Conservation (phyloP, 2,888 invertebrate species). For the Iselma pallidipennis region DNA sequence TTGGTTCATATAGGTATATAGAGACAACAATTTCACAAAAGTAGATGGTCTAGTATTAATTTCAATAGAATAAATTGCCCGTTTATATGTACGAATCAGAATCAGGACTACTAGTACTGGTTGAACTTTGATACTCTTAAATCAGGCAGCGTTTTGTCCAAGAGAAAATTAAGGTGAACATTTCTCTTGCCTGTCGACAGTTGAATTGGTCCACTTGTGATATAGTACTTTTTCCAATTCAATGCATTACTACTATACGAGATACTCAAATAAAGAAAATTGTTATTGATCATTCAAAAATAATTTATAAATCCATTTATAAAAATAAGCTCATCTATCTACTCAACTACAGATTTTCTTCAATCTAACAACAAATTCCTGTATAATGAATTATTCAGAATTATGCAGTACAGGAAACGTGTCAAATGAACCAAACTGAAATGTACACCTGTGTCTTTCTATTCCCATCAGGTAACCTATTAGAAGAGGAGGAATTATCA, state of each 20-base stretch:
- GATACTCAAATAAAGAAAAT: neutral
- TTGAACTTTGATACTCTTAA: slow-evolving; percentile 50
- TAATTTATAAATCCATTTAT: neutral
- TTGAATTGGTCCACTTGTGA: slow-evolving; percentile 48
- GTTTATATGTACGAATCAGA: slow-evolving; percentile 36
- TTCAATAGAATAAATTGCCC: slow-evolving; percentile 29
- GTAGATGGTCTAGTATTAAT: slow-evolving; percentile 13
- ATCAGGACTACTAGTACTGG: slow-evolving; percentile 49
- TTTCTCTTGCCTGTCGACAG: slow-evolving; percentile 49
- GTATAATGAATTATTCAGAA: neutral
- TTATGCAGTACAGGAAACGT: neutral
- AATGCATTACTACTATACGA: neutral
- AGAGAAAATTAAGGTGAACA: slow-evolving; percentile 52
- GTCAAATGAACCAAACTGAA: neutral
- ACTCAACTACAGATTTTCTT: too few relatives aligned
- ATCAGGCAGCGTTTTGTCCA: slow-evolving; percentile 49
- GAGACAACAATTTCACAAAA: too few relatives aligned
- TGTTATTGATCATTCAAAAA: neutral
- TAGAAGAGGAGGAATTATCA: neutral
- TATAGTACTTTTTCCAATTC: slow-evolving; percentile 27
- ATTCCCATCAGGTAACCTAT: neutral
- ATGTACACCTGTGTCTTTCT: neutral
- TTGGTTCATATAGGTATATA: too few relatives aligned
- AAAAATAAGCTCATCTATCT: too few relatives aligned
- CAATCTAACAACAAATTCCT: neutral